Evolutionary conservation across 2,888 invertebrate species (phyloP).

Genomic region (Choristoneura rosaceana): DNA sequence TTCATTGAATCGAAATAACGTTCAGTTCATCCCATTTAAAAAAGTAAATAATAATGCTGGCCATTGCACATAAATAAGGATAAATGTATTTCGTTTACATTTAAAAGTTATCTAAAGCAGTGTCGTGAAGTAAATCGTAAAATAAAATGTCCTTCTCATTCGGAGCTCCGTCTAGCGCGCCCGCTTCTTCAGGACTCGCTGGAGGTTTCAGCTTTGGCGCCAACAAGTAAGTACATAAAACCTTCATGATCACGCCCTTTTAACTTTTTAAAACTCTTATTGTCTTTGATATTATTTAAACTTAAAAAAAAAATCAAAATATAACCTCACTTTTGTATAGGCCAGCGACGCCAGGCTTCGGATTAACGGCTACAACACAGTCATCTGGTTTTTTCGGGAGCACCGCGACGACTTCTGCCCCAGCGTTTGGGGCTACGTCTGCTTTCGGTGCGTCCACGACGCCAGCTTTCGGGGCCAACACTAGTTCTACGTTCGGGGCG

Average conservation of each 20-base stretch:
- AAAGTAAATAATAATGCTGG: conserved; percentile 4
- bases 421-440: conserved; percentile 49
- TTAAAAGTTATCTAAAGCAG: not conserved
- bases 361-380: conserved; percentile 64
- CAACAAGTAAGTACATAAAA: conserved; percentile 69
- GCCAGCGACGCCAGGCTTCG: conserved; percentile 71
- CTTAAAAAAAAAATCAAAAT: conserved; percentile 18
- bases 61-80: not conserved
- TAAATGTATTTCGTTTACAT: not conserved
- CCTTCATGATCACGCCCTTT: conserved; percentile 20
- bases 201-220: conserved; percentile 79
- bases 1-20: not conserved
- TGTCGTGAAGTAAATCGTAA: conserved; percentile 2
- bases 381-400: conserved; percentile 69
- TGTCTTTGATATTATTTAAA: not conserved
- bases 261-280: not conserved
- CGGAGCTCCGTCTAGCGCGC: conserved; percentile 79
- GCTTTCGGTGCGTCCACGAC: conserved; percentile 42
- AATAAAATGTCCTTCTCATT: conserved; percentile 77
- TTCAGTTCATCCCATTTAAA: not conserved
- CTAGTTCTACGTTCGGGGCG: conserved; percentile 48
- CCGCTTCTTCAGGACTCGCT: conserved; percentile 70
- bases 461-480: conserved; percentile 52
- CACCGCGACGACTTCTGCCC: conserved; percentile 59
- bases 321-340: conserved; percentile 59